Percentiles rank a stretch among this genome's conserved stretches.
Evolutionary conservation across 2,797 vertebrate species (phyloP).

Genomic region (Odontamblyopus rebecca): DNA sequence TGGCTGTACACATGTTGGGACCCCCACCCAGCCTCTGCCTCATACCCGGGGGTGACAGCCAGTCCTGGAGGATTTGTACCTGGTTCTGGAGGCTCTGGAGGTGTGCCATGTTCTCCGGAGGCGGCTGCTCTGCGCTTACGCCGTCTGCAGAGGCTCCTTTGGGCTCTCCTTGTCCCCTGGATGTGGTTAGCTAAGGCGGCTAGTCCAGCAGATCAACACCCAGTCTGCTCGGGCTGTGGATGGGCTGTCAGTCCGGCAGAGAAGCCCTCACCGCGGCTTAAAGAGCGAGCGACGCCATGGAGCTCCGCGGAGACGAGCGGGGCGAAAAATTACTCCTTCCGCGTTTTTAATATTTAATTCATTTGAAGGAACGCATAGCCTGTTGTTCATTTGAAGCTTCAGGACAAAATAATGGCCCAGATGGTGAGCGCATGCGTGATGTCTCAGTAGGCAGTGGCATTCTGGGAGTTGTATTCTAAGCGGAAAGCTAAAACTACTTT

Average conservation of each 20-base stretch:
- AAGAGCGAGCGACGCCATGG: conserved; percentile 67
- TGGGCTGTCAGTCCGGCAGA: conserved; percentile 72
- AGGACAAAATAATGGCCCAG: conserved; percentile 77
- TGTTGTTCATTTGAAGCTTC: conserved; percentile 76
- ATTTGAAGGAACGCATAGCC: conserved; percentile 66
- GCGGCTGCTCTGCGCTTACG: conserved; percentile 42
- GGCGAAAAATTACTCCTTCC: conserved; percentile 35
- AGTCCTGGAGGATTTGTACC: conserved; percentile 61
- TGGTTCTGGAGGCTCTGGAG: conserved; percentile 81
- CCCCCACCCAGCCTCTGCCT: conserved; percentile 40
- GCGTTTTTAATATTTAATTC: conserved; percentile 70
- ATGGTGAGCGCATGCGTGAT: conserved; percentile 67
- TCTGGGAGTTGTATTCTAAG: conserved; percentile 71
- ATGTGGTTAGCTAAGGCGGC: conserved; percentile 63
- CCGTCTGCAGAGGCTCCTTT: conserved; percentile 44
- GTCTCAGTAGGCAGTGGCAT: conserved; percentile 18
- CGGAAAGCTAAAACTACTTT: neutral
- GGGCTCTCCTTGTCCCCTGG: conserved; percentile 50
- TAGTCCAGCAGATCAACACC: conserved; percentile 74
- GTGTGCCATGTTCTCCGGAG: conserved; percentile 76
- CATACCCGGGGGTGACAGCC: conserved; percentile 41
- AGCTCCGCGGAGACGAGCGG: conserved; percentile 28
- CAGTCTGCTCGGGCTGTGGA: conserved; percentile 53
- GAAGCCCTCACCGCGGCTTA: conserved; percentile 62
- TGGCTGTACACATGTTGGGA: conserved; percentile 16